These are phyloP conservation scores for Cyclura pinguis DNA, from an alignment of 2,797 vertebrate genomes.

Conservation along the genomic window DNA sequence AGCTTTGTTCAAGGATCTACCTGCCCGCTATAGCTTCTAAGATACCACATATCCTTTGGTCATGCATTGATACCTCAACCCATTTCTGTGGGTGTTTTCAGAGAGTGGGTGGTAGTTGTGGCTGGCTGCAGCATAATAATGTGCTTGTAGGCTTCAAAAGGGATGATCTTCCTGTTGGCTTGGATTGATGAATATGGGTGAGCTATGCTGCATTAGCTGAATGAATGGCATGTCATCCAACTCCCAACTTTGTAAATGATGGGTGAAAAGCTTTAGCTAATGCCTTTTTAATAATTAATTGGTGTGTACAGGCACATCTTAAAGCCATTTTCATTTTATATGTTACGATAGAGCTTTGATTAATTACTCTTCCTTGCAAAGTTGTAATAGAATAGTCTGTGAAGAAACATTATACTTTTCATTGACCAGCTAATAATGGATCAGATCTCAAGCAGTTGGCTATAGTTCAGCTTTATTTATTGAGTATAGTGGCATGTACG, in stretches of 20 bases:
- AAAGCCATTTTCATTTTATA: conserved; percentile 72
- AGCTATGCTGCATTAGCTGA: neutral
- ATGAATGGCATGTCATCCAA: conserved; percentile 8
- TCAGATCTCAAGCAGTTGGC: conserved; percentile 41
- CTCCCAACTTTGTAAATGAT: conserved; percentile 64
- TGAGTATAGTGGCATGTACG: conserved; percentile 15
- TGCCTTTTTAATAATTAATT: conserved; percentile 75
- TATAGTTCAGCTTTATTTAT: conserved; percentile 14
- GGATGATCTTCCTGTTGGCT: neutral
- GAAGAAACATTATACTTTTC: conserved; percentile 64
- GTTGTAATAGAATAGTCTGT: conserved; percentile 67
- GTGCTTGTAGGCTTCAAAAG: neutral
- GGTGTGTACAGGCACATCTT: conserved; percentile 67
- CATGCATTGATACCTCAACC: neutral
- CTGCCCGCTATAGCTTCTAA: conserved; percentile 46
- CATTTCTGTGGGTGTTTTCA: accelerated
- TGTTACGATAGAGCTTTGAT: conserved; percentile 73
- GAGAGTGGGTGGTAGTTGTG: neutral
- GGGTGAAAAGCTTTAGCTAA: conserved; percentile 71
- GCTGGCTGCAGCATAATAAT: conserved; percentile 20
- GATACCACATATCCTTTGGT: neutral
- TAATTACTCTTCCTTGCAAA: conserved; percentile 69
- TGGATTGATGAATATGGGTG: conserved; percentile 7
- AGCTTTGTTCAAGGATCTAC: conserved; percentile 47
- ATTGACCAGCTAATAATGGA: conserved; percentile 61